Conservation (phyloP, 2,888 invertebrate species). For the Rhabditoides inermis region DNA sequence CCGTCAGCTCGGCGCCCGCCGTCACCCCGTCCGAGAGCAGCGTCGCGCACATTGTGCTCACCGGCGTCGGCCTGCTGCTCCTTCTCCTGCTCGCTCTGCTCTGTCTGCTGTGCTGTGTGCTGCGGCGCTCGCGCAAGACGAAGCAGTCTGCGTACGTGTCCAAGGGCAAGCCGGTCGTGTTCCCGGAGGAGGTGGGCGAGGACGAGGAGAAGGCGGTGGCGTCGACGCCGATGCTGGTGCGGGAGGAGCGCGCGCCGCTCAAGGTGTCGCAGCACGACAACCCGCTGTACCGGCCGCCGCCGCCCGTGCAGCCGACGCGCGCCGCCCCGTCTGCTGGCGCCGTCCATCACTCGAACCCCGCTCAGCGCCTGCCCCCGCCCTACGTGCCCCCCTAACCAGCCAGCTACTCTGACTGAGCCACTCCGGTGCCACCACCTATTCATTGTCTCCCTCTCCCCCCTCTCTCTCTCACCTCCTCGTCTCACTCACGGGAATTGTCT, state of each 20-base stretch:
- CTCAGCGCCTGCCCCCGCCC: slow-evolving; percentile 81
- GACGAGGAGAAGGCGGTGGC: slow-evolving; percentile 58
- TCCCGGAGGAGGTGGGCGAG: slow-evolving; percentile 80
- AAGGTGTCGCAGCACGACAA: slow-evolving; percentile 49
- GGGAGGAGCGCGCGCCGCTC: slow-evolving; percentile 86
- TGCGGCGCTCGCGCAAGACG: no score
- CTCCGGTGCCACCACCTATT: no score
- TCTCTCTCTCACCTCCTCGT: no score
- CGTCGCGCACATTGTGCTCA: no score
- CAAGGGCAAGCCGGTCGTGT: slow-evolving; percentile 76
- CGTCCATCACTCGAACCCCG: slow-evolving; percentile 70
- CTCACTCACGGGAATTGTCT: no score
- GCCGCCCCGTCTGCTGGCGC: slow-evolving; percentile 56
- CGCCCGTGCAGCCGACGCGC: slow-evolving; percentile 64
- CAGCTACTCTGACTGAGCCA: no score
- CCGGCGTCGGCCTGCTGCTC: no score
- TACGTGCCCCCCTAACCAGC: slow-evolving; percentile 83
- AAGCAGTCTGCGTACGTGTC: slow-evolving; percentile 54
- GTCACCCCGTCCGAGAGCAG: no score
- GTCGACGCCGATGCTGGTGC: slow-evolving; percentile 83
- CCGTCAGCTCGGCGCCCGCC: no score
- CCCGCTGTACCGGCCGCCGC: slow-evolving; percentile 82
- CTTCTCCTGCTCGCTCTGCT: no score
- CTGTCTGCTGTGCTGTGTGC: no score
- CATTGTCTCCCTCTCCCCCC: no score